These are phyloP conservation scores for Bruchidius siliquastri DNA, from an alignment of 2,888 invertebrate species.

Conservation along the genomic window DNA sequence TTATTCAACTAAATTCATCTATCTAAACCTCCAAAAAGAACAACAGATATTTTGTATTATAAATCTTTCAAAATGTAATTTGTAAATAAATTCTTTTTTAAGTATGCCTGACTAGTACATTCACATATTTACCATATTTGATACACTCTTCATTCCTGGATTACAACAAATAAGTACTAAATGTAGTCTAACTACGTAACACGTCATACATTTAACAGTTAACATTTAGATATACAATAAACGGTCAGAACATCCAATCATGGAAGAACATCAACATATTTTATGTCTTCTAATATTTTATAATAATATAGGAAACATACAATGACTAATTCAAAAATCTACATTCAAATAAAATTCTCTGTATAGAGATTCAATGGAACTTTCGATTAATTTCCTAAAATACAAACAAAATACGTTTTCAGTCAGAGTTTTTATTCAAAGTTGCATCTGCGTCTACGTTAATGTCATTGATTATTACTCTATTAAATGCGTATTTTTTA, in stretches of 20 bases:
- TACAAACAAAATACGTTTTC: neutral
- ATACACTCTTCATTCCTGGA: neutral
- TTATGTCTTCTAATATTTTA: constrained; percentile 8
- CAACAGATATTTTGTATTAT: neutral
- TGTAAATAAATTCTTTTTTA: constrained; percentile 28
- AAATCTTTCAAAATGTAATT: constrained; percentile 20
- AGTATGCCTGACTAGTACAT: constrained; percentile 34
- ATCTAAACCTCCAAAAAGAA: neutral
- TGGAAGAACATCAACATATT: constrained; percentile 15
- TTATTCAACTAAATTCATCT: neutral
- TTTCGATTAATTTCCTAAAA: neutral
- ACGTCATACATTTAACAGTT: constrained; percentile 13
- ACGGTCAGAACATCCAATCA: constrained; percentile 14
- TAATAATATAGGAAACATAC: constrained; percentile 3
- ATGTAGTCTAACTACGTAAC: constrained; percentile 17
- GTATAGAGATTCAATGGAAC: neutral
- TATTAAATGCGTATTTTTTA: neutral
- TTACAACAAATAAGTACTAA: constrained; percentile 18
- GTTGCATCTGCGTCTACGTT: neutral
- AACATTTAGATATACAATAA: constrained; percentile 15
- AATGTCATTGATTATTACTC: neutral
- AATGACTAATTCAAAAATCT: neutral
- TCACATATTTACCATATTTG: constrained; percentile 15
- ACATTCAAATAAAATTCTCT: neutral
- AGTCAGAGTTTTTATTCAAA: neutral